Percentiles rank a stretch among this genome's conserved stretches.
These are phyloP conservation scores for Pogonognathellus flavescens DNA, from an alignment of 1,140 invertebrate species.

Conservation along the genomic window DNA sequence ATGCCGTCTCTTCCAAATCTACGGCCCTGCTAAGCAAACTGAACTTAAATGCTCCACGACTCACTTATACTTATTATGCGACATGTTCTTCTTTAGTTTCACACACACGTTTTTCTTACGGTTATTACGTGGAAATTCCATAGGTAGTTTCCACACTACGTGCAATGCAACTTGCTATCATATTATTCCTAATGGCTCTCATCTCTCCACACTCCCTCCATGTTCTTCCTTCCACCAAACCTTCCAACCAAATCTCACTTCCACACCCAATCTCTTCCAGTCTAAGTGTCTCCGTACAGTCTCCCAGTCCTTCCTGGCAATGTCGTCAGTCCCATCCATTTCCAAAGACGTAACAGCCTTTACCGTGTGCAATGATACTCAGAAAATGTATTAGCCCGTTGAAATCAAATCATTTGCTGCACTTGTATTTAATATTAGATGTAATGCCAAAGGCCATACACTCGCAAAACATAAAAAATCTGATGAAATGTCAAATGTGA, in stretches of 20 bases:
- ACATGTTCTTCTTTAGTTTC: conserved; percentile 28
- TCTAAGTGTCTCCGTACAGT: too few relatives aligned
- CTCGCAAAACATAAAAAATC: too few relatives aligned
- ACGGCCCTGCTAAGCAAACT: not conserved
- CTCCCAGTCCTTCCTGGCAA: too few relatives aligned
- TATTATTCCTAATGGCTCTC: conserved; percentile 22
- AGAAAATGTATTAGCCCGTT: too few relatives aligned
- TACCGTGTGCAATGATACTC: too few relatives aligned
- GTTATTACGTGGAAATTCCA: conserved; percentile 28
- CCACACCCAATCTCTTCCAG: not conserved
- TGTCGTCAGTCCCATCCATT: too few relatives aligned
- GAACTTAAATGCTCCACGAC: not conserved
- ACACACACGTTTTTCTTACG: conserved; percentile 23
- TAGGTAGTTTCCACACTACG: conserved; percentile 41
- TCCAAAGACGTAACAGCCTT: too few relatives aligned
- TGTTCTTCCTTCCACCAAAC: not conserved
- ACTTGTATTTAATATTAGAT: too few relatives aligned
- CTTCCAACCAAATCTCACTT: not conserved
- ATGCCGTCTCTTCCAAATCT: not conserved
- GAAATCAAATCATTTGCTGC: too few relatives aligned
- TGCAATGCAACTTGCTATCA: conserved; percentile 35
- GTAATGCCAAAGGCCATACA: too few relatives aligned
- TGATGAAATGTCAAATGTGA: too few relatives aligned
- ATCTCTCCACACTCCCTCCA: not conserved
- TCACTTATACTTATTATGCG: not conserved